A percentile compares a stretch with the other conserved stretches of the same genome.
Conservation (phyloP, 2,888 invertebrate genomes). For the Cepaea hortensis region DNA sequence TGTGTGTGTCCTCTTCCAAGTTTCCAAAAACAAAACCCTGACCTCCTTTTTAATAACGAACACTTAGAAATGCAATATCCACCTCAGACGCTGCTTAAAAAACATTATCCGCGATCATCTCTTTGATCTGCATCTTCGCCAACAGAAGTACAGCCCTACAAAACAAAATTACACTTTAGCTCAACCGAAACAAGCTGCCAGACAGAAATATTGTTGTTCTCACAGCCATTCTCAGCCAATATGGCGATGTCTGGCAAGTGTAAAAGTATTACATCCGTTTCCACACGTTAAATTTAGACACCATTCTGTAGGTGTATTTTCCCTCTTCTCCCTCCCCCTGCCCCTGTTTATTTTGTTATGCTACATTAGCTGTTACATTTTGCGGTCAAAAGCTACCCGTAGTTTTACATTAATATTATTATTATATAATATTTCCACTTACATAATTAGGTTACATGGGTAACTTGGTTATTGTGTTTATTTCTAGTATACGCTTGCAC, state of each 20-base stretch:
- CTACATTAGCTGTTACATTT: no score
- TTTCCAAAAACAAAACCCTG: background rate
- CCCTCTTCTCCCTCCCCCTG: no score
- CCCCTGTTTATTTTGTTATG: no score
- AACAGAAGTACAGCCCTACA: background rate
- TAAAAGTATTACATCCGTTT: constrained; percentile 17
- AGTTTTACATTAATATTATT: no score
- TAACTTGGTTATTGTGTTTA: no score
- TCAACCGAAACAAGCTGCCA: constrained; percentile 4
- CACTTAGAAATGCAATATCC: background rate
- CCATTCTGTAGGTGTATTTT: no score
- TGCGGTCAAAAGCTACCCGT: no score
- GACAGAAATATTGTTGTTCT: constrained; percentile 10
- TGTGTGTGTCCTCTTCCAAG: background rate
- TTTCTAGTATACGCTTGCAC: no score
- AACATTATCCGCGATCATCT: background rate
- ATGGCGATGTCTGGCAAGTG: constrained; percentile 44
- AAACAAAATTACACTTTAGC: constrained; percentile 2
- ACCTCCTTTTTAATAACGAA: background rate
- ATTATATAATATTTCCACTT: no score
- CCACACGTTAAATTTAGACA: background rate
- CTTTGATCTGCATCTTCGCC: background rate
- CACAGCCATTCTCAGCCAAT: constrained; percentile 41
- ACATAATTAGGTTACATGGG: no score
- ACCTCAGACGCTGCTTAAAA: background rate